Base-by-base conservation (phyloP, 2,888 invertebrate species). In the Melipona bicolor region DNA sequence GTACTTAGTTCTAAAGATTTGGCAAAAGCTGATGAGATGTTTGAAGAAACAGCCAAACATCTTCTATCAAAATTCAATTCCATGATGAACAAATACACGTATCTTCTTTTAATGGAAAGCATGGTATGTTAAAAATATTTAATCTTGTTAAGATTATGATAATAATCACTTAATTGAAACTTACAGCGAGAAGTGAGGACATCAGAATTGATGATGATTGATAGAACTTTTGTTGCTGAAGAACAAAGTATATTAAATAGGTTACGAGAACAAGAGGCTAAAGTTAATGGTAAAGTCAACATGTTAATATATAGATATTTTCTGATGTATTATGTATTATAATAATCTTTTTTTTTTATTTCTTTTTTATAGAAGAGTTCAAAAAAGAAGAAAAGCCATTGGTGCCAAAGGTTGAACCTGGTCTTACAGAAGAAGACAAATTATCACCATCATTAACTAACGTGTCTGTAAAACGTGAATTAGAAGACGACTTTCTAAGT, bases 151-250 rank as follows among this genome's bases (percentile, higher is more conserved):
- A 19, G 21, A 43, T 62, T 24, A 4, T 61, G 17, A 24, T 27
- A 52, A 61, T 78, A 52, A 61, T 78, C 65, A 73, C 79, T 78
- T 83, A 83, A 76, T 49, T 70, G 89, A 86, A 80, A 67, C 56
- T 88, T 83, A 36, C 81, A 97, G 97, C 95, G 97, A 74, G 96
- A 96, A 90, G 96, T 97, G 78, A 96, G 96, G 88, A 97, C 97
- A 1, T 97, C 97, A 0, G 98, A 98, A 94, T 94, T 96, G 80
- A 96, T 97, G 95, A 97, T 97, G 96, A 95, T 98, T 83, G 97
- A 97, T 91, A 95, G 97, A 78, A 95, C 97, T 94, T 96, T 97
- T 92, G 96, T 97, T 68, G 96, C 96, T 27, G 97, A 97, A 91
- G 96, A 97, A 84, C 96, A 96, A 89, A 95, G 95, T 83, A 96